Percentiles rank a stretch among this genome's conserved stretches.
Conservation (phyloP, 2,888 invertebrate species). For the Hydroisotoma schaefferi region DNA sequence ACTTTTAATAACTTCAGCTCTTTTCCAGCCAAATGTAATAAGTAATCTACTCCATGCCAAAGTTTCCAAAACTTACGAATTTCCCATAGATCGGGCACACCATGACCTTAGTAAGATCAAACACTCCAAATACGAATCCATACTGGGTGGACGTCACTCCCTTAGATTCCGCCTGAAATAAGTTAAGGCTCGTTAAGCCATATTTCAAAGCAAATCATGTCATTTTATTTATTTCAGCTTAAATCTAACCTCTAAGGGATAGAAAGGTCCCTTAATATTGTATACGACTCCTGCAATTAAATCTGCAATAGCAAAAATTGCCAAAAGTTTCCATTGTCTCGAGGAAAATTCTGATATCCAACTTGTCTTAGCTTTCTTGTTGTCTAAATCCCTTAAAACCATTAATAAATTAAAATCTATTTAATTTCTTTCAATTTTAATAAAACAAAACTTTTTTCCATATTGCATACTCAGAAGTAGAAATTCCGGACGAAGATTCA, state of each 20-base stretch:
- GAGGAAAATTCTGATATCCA: conserved; percentile 12
- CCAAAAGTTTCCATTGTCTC: conserved; percentile 31
- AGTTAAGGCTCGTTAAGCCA: background rate
- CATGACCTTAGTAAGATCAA: conserved; percentile 76
- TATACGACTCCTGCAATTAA: conserved; percentile 34
- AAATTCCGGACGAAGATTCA: no score
- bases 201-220: no score
- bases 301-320: conserved; percentile 24
- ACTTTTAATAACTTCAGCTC: background rate
- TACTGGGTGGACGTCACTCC: conserved; percentile 76
- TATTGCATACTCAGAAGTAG: no score
- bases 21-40: background rate
- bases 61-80: conserved; percentile 55
- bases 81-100: conserved; percentile 79
- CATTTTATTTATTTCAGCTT: no score
- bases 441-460: no score
- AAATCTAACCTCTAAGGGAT: conserved; percentile 31
- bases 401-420: no score
- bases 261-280: conserved; percentile 37
- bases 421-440: no score
- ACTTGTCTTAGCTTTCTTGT: no score
- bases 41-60: background rate
- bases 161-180: conserved; percentile 69
- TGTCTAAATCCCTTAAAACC: no score
- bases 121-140: conserved; percentile 81